Conservation (phyloP, 2,888 invertebrate genomes). For the Chrysomela aeneicollis region DNA sequence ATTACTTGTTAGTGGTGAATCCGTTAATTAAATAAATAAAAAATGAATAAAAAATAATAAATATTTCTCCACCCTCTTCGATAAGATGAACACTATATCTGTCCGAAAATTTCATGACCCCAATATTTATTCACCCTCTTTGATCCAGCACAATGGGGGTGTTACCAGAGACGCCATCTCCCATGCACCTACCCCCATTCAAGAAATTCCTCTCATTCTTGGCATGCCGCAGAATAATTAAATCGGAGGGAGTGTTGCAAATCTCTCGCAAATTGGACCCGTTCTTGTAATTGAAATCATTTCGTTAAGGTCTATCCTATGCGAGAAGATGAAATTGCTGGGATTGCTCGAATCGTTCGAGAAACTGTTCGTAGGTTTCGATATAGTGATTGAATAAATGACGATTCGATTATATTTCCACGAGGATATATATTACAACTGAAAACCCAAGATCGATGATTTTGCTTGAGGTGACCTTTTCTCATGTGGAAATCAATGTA, state of each 20-base stretch:
- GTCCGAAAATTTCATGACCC: background rate
- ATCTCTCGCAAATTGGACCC: slow-evolving; percentile 29
- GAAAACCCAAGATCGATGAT: too few species aligned
- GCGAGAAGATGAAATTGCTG: background rate
- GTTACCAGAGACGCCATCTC: slow-evolving; percentile 13
- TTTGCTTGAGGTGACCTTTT: too few species aligned
- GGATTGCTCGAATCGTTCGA: background rate
- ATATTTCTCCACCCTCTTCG: background rate
- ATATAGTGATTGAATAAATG: too few species aligned
- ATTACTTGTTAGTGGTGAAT: too few species aligned
- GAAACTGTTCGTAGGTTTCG: too few species aligned
- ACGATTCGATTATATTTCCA: too few species aligned
- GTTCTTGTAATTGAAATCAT: slow-evolving; percentile 27
- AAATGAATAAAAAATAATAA: too few species aligned
- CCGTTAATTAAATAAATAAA: too few species aligned
- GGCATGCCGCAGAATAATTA: slow-evolving; percentile 27
- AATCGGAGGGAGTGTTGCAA: slow-evolving; percentile 29
- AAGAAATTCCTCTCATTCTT: slow-evolving; percentile 31
- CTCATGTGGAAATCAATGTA: too few species aligned
- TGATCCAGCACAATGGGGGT: slow-evolving; percentile 15
- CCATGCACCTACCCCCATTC: slow-evolving; percentile 15
- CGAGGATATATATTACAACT: too few species aligned
- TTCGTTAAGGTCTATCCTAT: slow-evolving; percentile 9
- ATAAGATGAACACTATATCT: background rate
- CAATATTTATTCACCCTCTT: slow-evolving; percentile 7